These are phyloP conservation scores for Hippopotamyrus pictus DNA, from an alignment of 2,797 vertebrate species.

Conservation along the genomic window DNA sequence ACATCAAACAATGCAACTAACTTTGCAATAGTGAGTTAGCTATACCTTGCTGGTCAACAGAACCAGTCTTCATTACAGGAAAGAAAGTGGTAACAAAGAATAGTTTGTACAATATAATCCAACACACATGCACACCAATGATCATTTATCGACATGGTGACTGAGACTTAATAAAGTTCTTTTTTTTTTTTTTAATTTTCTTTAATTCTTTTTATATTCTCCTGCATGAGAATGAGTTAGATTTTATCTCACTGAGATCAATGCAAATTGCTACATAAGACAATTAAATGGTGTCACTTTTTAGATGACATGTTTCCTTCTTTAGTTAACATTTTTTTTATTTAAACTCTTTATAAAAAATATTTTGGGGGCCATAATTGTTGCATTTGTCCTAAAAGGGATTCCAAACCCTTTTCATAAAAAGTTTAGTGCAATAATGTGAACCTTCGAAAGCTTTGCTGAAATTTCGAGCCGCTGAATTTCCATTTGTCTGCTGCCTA, in stretches of 20 bases:
- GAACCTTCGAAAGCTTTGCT: conserved; percentile 61
- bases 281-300: conserved; percentile 72
- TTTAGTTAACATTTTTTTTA: conserved; percentile 43
- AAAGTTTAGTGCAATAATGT: conserved; percentile 70
- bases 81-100: conserved; percentile 71
- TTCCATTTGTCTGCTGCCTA: conserved; percentile 35
- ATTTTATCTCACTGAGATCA: conserved; percentile 81
- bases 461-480: conserved; percentile 42
- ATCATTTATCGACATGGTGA: conserved; percentile 75
- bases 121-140: conserved; percentile 73
- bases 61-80: conserved; percentile 68
- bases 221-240: conserved; percentile 79
- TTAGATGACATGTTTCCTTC: conserved; percentile 67
- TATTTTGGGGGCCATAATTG: conserved; percentile 59
- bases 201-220: conserved; percentile 73
- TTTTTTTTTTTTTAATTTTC: conserved; percentile 50
- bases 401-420: conserved; percentile 70
- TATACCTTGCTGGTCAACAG: conserved; percentile 66
- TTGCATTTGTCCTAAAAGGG: conserved; percentile 74
- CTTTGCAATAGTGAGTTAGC: conserved; percentile 58
- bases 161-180: conserved; percentile 53
- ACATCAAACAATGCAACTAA: conserved; percentile 69
- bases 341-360: conserved; percentile 70
- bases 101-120: conserved; percentile 77
- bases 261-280: conserved; percentile 81